A percentile compares a stretch with the other conserved stretches of the same genome.
Conservation (phyloP, 2,888 invertebrate species). For the Automeris io region DNA sequence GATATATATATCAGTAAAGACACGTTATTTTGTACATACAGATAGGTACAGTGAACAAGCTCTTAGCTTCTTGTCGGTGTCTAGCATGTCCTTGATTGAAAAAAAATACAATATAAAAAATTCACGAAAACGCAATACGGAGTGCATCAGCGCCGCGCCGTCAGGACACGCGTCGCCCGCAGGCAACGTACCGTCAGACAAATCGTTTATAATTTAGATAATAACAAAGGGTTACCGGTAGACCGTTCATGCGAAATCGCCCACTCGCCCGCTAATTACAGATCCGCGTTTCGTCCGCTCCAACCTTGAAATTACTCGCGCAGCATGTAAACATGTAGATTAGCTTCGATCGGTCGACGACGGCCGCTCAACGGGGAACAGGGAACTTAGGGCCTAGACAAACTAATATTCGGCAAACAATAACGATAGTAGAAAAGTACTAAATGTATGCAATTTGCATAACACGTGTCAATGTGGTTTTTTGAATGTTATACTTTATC, state of each 20-base stretch:
- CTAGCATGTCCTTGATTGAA: constrained; percentile 19
- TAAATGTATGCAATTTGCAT: too few species aligned
- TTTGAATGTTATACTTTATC: too few species aligned
- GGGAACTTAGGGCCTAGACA: too few species aligned
- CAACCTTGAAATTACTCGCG: constrained; percentile 13
- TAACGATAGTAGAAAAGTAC: too few species aligned
- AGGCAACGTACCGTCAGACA: constrained; percentile 34
- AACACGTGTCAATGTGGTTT: too few species aligned
- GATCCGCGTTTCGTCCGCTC: constrained; percentile 19
- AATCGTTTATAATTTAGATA: constrained; percentile 52
- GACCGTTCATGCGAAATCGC: constrained; percentile 28
- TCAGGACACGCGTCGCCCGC: constrained; percentile 37
- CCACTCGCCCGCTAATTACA: constrained; percentile 35
- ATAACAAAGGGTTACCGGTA: constrained; percentile 40
- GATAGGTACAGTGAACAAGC: neutral
- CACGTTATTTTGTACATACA: too few species aligned
- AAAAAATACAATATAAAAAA: constrained; percentile 33
- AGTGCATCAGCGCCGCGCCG: constrained; percentile 34
- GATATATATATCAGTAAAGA: too few species aligned
- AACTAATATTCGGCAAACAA: too few species aligned
- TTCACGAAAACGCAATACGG: constrained; percentile 33
- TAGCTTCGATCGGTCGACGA: neutral
- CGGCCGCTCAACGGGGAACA: too few species aligned
- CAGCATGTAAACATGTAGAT: neutral
- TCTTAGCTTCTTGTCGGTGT: neutral